These are phyloP conservation scores for Nomada fucata DNA, from an alignment of 2,888 invertebrate genomes.

Conservation along the genomic window DNA sequence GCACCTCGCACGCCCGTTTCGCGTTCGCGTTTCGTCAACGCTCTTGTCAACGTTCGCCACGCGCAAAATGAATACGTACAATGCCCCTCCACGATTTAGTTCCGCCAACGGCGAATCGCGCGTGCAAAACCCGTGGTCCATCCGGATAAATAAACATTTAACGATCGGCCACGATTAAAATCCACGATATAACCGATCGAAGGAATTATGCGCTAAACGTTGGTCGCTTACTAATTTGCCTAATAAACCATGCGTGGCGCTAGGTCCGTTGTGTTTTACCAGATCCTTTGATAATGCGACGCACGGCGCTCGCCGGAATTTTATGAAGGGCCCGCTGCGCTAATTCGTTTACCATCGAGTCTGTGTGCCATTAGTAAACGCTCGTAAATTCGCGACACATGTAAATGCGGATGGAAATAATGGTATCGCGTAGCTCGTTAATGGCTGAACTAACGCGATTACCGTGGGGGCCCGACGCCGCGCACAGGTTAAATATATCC, in stretches of 20 bases:
- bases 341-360: constrained; percentile 26
- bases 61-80: neutral
- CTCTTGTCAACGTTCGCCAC: neutral
- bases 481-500: constrained; percentile 3
- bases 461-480: constrained; percentile 10
- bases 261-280: constrained; percentile 29
- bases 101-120: too few relatives aligned
- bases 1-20: too few relatives aligned
- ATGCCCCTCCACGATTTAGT: neutral
- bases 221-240: constrained; percentile 40
- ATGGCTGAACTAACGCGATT: constrained; percentile 38
- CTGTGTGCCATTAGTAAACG: constrained; percentile 31
- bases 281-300: constrained; percentile 38
- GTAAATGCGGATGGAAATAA: constrained; percentile 52
- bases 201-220: constrained; percentile 30
- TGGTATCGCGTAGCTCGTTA: constrained; percentile 50
- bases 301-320: constrained; percentile 38
- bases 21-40: neutral
- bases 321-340: constrained; percentile 26
- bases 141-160: constrained; percentile 25
- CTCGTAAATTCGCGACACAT: constrained; percentile 48
- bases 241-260: constrained; percentile 26
- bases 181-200: constrained; percentile 34
- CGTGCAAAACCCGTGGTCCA: neutral
- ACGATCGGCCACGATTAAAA: constrained; percentile 18